A percentile compares a stretch with the other conserved stretches of the same genome.
Evolutionary conservation across 2,888 invertebrate genomes (phyloP).

Genomic region (Auanema sp.): DNA sequence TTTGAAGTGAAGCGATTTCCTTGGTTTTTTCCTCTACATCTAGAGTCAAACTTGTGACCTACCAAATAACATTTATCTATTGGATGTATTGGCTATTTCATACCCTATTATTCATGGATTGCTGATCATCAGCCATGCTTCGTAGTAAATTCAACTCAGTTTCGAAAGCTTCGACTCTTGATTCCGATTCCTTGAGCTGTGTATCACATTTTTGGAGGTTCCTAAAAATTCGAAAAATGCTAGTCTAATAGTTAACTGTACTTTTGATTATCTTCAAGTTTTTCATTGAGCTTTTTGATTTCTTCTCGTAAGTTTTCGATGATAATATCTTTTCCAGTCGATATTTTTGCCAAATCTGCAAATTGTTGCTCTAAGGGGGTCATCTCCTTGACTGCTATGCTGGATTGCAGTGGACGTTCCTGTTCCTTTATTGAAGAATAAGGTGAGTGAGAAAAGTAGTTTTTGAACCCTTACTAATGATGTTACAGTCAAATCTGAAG

Average conservation of each 20-base stretch:
- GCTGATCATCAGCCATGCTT: constrained; percentile 34
- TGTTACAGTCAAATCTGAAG: constrained; percentile 23
- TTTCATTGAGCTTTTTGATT: constrained; percentile 33
- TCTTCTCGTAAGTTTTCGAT: constrained; percentile 54
- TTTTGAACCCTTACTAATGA: too few relatives aligned
- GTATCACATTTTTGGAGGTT: constrained; percentile 21
- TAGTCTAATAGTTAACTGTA: constrained; percentile 13
- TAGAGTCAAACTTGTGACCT: too few relatives aligned
- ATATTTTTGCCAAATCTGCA: constrained; percentile 53
- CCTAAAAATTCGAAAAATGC: constrained; percentile 17
- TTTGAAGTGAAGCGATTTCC: too few relatives aligned
- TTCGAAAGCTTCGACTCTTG: constrained; percentile 29
- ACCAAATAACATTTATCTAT: too few relatives aligned
- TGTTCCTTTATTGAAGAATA: too few relatives aligned
- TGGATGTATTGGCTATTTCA: not conserved
- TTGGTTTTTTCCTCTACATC: too few relatives aligned
- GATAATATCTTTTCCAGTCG: constrained; percentile 54
- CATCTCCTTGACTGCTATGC: constrained; percentile 21
- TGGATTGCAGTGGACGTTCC: constrained; percentile 17
- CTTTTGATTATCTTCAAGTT: constrained; percentile 27
- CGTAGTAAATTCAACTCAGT: constrained; percentile 44
- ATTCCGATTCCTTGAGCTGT: constrained; percentile 23
- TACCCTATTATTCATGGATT: constrained; percentile 35
- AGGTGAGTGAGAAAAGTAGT: too few relatives aligned
- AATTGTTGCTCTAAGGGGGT: constrained; percentile 55